Conservation (phyloP, 2,797 vertebrate genomes). For the Thamnophis elegans region DNA sequence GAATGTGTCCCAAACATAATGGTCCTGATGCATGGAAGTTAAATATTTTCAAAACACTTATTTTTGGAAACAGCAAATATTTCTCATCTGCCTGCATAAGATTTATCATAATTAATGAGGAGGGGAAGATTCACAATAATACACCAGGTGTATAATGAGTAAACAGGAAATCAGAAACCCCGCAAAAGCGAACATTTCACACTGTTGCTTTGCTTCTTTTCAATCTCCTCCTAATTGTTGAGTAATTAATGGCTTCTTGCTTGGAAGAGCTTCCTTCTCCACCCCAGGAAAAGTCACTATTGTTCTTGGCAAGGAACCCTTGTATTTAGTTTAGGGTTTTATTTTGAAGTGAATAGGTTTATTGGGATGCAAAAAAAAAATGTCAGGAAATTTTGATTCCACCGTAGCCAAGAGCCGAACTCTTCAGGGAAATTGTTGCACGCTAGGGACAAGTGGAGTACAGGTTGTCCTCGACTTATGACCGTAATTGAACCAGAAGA, state of each 20-base stretch:
- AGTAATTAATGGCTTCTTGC: not conserved
- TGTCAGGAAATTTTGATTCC: not conserved
- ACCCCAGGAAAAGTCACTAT: fast-evolving
- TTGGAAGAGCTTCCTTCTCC: not conserved
- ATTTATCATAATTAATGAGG: fast-evolving
- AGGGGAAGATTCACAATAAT: fast-evolving
- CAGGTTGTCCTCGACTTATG: not conserved
- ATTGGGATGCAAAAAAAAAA: not conserved
- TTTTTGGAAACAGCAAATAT: not conserved
- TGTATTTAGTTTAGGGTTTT: not conserved
- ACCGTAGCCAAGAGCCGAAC: not conserved
- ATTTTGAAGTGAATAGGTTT: not conserved
- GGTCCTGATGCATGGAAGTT: not conserved
- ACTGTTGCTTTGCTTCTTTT: not conserved
- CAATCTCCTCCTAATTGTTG: not conserved
- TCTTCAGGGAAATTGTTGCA: not conserved
- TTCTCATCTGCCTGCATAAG: fast-evolving
- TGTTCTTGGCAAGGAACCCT: fast-evolving
- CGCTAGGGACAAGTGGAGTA: not conserved
- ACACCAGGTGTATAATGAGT: not conserved
- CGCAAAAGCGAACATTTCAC: fast-evolving
- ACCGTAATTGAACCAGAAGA: not conserved
- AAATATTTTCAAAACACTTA: slow-evolving; percentile 2
- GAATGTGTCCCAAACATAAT: not conserved
- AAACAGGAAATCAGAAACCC: not conserved